Conservation (phyloP, 2,113 vertebrate species). For the Heteronetta atricapilla region DNA sequence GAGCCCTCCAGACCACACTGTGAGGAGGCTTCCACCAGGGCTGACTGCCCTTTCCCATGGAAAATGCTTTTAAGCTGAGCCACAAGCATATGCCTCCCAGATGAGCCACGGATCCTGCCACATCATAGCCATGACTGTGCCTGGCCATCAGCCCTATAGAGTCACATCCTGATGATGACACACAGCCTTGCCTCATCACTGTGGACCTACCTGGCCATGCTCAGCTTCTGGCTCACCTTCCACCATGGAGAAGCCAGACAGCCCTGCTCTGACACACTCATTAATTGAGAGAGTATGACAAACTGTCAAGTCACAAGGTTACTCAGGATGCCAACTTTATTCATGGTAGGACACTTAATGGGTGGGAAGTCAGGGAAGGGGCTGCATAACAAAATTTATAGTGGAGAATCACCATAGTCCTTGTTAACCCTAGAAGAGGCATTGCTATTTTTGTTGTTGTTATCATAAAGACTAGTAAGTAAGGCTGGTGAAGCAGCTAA, state of each 20-base stretch:
- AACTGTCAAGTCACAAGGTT: neutral
- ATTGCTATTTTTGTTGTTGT: neutral
- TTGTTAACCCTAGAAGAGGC: neutral
- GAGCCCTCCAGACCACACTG: neutral
- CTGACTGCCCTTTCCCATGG: neutral
- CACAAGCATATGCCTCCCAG: neutral
- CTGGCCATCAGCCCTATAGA: neutral
- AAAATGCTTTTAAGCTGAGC: neutral
- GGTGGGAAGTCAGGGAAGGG: neutral
- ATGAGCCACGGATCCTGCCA: fast-evolving
- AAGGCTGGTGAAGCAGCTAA: neutral
- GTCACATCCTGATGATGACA: neutral
- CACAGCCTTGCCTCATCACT: neutral
- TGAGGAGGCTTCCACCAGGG: neutral
- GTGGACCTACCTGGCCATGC: neutral
- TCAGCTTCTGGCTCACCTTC: neutral
- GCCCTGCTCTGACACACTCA: neutral
- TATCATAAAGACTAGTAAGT: neutral
- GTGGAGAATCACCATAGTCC: neutral
- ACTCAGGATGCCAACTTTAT: neutral
- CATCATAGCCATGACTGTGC: neutral
- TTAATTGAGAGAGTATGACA: neutral
- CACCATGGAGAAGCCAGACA: neutral
- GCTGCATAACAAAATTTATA: neutral
- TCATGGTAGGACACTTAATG: neutral